Evolutionary conservation across 2,888 invertebrate species (phyloP).

Genomic region (Eupelmus urozonus): DNA sequence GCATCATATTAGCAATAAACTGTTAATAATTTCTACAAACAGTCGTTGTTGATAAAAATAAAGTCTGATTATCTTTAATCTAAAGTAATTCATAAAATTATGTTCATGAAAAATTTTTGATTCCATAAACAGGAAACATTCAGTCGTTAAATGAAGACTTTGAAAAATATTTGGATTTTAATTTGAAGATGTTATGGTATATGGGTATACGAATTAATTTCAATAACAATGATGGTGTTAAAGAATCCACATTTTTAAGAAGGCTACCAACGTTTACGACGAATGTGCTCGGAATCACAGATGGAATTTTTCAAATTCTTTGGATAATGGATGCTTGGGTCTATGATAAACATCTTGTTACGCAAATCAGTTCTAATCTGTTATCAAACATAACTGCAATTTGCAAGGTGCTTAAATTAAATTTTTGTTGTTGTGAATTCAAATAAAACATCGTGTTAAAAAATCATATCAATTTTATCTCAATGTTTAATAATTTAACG

Average conservation of each 20-base stretch:
- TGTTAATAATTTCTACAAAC: neutral
- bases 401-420: conserved; percentile 18
- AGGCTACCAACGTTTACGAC: conserved; percentile 13
- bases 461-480: no score
- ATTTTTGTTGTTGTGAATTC: no score
- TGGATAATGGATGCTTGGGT: neutral
- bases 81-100: neutral
- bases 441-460: no score
- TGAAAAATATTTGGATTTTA: neutral
- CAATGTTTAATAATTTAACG: no score
- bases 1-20: no score
- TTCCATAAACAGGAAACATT: neutral
- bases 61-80: neutral
- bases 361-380: conserved; percentile 7
- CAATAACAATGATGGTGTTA: neutral
- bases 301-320: conserved; percentile 5
- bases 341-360: conserved; percentile 6
- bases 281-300: neutral
- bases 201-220: conserved; percentile 13
- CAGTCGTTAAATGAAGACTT: neutral
- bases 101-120: neutral
- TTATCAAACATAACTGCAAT: conserved; percentile 26
- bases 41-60: neutral
- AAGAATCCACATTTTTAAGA: neutral
- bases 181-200: conserved; percentile 20